Evolutionary conservation across 2,888 invertebrate genomes (phyloP), one percentile per base, ranked within the genome.

Genomic region (Selenia dentaria): DNA sequence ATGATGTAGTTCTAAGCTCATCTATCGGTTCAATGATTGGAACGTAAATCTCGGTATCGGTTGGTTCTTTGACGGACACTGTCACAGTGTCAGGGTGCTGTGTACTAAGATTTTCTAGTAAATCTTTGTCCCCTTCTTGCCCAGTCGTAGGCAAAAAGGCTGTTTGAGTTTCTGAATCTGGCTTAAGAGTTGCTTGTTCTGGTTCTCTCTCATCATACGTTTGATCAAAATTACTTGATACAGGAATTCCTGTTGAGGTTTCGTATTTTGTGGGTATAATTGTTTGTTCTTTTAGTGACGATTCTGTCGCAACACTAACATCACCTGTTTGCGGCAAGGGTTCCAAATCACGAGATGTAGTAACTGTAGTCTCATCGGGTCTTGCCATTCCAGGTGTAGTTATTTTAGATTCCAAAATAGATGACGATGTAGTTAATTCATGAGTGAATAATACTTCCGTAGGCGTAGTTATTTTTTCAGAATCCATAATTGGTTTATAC

Each of bases 391-490:
- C 40, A 12, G 38, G 24, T 40, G 44, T 27, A 14, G 44, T 51
- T 13, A 20, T 34, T 20, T 37, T 39, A 31, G 44, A 39, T 31
- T 52, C 50, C 10, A 25, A 11, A 18, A 22, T 33, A 34, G 29
- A 8, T 6, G 48, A 28, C 6, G 29, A 20, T 4, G 43, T 56
- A 18, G 41, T 49, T 9, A 29, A 42, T 28, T 38, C 45, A 11
- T 40, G 18, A 20, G 35, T 36, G 1, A 9, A 9, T 29, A 9
- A 11, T 6, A 29, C 38, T 31, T 26, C 37, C 24, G 27, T 14
- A 37, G 26, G 34, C 14, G 49, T 37, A 3, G 24, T 43, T 6
- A 14, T 22, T 36, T 53, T 41, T 9, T 32, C 8, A 5, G 20
- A 35, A 22, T 38, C 24, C 25, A 34, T 27, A 34, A 33, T 38